Evolutionary conservation across 1,140 invertebrate species (phyloP).

Genomic region (Chironomus striatipennis): DNA sequence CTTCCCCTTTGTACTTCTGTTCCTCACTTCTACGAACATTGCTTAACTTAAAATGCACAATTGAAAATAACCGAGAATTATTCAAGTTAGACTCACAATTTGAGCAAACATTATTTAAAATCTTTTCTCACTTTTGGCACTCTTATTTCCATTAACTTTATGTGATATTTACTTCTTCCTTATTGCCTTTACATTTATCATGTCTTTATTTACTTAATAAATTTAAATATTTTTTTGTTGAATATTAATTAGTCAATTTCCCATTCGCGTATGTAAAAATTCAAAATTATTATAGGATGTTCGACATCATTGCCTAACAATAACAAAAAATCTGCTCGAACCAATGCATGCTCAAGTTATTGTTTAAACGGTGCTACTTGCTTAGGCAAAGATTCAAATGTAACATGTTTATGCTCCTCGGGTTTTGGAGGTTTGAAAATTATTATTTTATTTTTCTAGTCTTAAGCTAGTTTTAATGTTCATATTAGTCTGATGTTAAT

Average conservation of each 20-base stretch:
- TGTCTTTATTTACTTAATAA: too few species aligned
- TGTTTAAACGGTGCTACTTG: slow-evolving; percentile 43
- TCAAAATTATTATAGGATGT: slow-evolving; percentile 33
- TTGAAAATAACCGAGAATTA: too few species aligned
- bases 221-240: too few species aligned
- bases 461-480: neutral
- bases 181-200: too few species aligned
- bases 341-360: slow-evolving; percentile 39
- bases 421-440: slow-evolving; percentile 45
- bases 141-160: too few species aligned
- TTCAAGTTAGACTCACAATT: neutral
- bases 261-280: neutral
- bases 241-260: too few species aligned
- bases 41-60: too few species aligned
- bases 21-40: too few species aligned
- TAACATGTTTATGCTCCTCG: slow-evolving; percentile 45
- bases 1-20: too few species aligned
- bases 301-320: slow-evolving; percentile 32
- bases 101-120: neutral
- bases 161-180: too few species aligned
- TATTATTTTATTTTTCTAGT: neutral
- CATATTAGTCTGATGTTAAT: too few species aligned
- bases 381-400: slow-evolving; percentile 40
- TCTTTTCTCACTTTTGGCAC: neutral
- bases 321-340: slow-evolving; percentile 34